Base-by-base conservation (phyloP, 2,113 vertebrate species). In the Amia ocellicauda region DNA sequence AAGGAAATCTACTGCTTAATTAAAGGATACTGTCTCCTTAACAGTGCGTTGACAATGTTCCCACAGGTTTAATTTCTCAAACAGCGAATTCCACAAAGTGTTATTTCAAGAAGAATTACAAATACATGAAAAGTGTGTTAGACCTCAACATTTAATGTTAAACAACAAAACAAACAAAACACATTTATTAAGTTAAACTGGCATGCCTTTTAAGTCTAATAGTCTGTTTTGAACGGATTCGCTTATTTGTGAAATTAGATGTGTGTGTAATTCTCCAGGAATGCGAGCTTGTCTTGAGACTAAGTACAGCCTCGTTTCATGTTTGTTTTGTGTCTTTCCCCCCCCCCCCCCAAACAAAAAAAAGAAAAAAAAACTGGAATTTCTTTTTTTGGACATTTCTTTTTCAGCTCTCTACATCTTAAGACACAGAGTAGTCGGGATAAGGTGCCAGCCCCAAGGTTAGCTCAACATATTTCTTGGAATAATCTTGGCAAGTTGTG, bases 391-490 rank as follows among this genome's bases (percentile, higher is more conserved):
- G 93, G 91, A 92, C 87, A 88, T 98, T 95, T 99, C 92, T 99
- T 94, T 98, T 98, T 89, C 97, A 99, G 97, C 97, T 75, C 91
- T 93, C 95, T 93, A 91, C 97, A 84, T 91, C 93, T 93, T 98
- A 96, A 95, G 90, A 87, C 94, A 92, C 92, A 97, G 94, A 91
- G 86, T 97, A 95, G 88, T 90, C 91, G 91, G 93, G 91, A 94
- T 97, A 93, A 95, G 90, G 90, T 98, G 95, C 93, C 94, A 88
- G 76, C 91, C 90, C 81, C 93, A 96, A 99, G 97, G 96, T 99
- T 94, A 98, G 97, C 91, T 67, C 76, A 88, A 90, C 85, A 87
- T 90, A 82, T 93, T 94, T 90, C 83, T 94, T 93, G 82, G 87
- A 90, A 88, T 93, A 88, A 91, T 91, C 88, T 91, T 89, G 82